Evolutionary conservation across 2,797 vertebrate species (phyloP), one percentile per base, ranked within the genome.

Genomic region (Neomorphus geoffroyi): DNA sequence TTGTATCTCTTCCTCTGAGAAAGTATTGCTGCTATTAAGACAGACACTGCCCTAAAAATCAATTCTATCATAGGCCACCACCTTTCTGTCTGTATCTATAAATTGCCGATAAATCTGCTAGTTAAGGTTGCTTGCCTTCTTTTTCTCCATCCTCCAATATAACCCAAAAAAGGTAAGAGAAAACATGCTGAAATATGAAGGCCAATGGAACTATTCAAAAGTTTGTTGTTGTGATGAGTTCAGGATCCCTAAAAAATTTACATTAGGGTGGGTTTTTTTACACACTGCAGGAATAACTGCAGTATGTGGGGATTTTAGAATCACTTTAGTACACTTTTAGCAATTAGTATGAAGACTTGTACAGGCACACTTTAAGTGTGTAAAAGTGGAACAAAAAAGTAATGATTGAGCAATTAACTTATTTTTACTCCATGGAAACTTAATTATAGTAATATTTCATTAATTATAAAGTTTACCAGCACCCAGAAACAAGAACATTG

Each of bases 101-200:
- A 58, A 79, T 8, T 48, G 23, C 24, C 61, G 75, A 50, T 30
- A 64, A 81, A 74, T 71, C 27, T 86, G 2, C 7, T 67, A 32
- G 12, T 45, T 30, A 45, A 23, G 12, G 5, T 8, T 46, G 9
- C 7, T 83, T 0, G 0, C 9, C 32, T 78, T 48, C 4, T 21
- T 73, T 66, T 69, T 10, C 33, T 88, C 33, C 21, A 33, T 61
- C 23, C 21, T 81, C 32, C 33, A 50, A 13, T 11, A 41, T 24
- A 30, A 5, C 12, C 1, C 1, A 56, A 67, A 66, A 30, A 26
- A 58, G 4, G 11, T 15, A 18, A 3, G 17, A 13, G 21, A 80
- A 88, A 80, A 65, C 11, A 35, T 71, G n/a, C 24, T 60, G 13
- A n/a, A 77, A 22, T 35, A 78, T 14, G 37, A 64, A 3, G 21